Evolutionary conservation across 1,140 invertebrate species (phyloP).

Genomic region (Sycophila sp.): DNA sequence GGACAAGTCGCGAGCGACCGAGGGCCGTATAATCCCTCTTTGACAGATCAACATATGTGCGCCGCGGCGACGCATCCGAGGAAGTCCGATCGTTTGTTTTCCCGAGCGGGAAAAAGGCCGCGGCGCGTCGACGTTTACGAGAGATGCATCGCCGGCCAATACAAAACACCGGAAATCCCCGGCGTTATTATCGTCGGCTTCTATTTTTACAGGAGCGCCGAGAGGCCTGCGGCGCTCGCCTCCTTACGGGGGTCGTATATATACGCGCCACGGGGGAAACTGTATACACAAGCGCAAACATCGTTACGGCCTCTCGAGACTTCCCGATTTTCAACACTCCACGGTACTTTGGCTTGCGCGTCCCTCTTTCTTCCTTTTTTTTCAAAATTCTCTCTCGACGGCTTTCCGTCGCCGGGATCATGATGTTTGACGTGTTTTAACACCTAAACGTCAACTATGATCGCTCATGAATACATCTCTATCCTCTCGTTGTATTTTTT

Average conservation of each 20-base stretch:
- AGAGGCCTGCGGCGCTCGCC: not conserved
- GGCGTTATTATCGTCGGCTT: constrained; percentile 43
- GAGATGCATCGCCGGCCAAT: constrained; percentile 16
- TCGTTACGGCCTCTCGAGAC: not conserved
- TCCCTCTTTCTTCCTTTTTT: not conserved
- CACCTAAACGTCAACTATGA: not conserved
- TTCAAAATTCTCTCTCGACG: not conserved
- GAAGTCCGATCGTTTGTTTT: constrained; percentile 44
- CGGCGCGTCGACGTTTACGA: constrained; percentile 3
- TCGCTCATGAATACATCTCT: too few species aligned
- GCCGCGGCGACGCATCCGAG: not conserved
- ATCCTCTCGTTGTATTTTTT: too few species aligned
- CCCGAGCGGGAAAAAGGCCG: constrained; percentile 23
- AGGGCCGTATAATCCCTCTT: constrained; percentile 14
- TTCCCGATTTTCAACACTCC: constrained; percentile 19
- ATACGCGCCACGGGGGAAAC: not conserved
- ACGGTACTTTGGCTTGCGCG: not conserved
- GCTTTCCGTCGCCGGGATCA: too few species aligned
- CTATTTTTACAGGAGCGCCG: constrained; percentile 50
- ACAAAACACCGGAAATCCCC: constrained; percentile 45
- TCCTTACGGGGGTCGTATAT: too few species aligned
- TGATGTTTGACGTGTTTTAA: constrained; percentile 3
- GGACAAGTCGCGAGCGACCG: not conserved
- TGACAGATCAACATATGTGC: constrained; percentile 8
- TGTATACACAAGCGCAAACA: not conserved